phyloP scores from a whole-genome alignment of 2,797 vertebrate genomes.

The Schizopygopsis pylzovi region DNA sequence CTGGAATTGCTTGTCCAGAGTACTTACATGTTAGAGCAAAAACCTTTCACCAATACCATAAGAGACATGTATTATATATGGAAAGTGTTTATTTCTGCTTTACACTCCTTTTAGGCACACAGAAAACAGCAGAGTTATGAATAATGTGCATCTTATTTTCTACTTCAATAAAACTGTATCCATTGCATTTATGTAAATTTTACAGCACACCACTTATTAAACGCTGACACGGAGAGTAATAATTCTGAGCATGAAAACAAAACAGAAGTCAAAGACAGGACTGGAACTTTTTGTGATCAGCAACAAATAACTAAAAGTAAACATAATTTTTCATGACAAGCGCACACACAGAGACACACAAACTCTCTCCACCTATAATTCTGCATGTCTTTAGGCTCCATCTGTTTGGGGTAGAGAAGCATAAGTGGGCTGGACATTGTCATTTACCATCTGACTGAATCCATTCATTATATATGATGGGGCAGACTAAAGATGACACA shows the following conservation, averaged over 20 bases:
- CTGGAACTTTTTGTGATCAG: constrained; percentile 22
- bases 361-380: constrained; percentile 18
- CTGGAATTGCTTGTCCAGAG: constrained; percentile 44
- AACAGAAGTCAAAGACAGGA: constrained; percentile 25
- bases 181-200: constrained; percentile 35
- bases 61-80: constrained; percentile 24
- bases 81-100: constrained; percentile 45
- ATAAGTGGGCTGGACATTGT: constrained; percentile 40
- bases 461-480: constrained; percentile 56
- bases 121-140: constrained; percentile 48
- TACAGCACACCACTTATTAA: constrained; percentile 19
- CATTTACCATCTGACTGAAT: constrained; percentile 51
- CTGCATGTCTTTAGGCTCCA: constrained; percentile 39
- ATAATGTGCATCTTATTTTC: constrained; percentile 52
- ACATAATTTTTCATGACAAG: not conserved
- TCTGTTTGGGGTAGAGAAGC: constrained; percentile 48
- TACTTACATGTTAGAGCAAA: constrained; percentile 40
- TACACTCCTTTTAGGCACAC: constrained; percentile 32
- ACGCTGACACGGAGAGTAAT: not conserved
- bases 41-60: constrained; percentile 14
- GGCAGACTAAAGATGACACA: constrained; percentile 20
- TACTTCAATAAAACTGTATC: constrained; percentile 38
- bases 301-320: constrained; percentile 10
- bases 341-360: not conserved
- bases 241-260: constrained; percentile 33